Base-by-base conservation (phyloP, 2,888 invertebrate genomes). In the Agriopis marginaria region DNA sequence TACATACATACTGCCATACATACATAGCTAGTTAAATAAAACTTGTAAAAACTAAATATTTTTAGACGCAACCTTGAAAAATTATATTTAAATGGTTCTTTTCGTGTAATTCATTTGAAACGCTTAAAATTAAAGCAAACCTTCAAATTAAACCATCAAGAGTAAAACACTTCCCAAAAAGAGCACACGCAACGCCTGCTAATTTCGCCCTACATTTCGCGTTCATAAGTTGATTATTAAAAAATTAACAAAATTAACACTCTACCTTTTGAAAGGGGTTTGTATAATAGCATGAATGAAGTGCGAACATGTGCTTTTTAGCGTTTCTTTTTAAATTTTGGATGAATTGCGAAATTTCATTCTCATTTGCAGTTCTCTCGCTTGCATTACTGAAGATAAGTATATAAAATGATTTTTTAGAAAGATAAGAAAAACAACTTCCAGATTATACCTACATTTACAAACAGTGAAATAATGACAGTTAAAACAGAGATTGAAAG, bases 161-260 rank as follows among this genome's bases (percentile, higher is more conserved):
- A 53, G 12, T 9, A 14, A 66, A 59, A 39, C 53, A 60, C 32
- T 66, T 17, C 17, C 32, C 40, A 55, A 55, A 59, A 47, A 42
- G 49, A 49, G 53, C 54, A 9, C 55, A 56, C 58, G 59, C 59
- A 59, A 59, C 63, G 39, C 10, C 55, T 32, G 60, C 55, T 69
- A 72, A 65, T 62, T 58, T 68, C 76, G 77, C 71, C 66, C 79
- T 67, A 77, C 68, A 76, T 76, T 79, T 61, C 42, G 64, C 61
- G 60, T 64, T 78, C 74, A 73, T 81, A 77, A 73, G 66, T 72
- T 78, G 79, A 81, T 83, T 81, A 82, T 82, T 78, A 75, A 77
- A 73, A 77, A 77, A 83, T 82, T 80, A 82, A 77, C 71, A 68
- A 51, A 72, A 68, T 83, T 81, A 83, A 77, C 68, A 59, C 68